Conservation (phyloP, 2,113 vertebrate species). For the Prinia subflava region DNA sequence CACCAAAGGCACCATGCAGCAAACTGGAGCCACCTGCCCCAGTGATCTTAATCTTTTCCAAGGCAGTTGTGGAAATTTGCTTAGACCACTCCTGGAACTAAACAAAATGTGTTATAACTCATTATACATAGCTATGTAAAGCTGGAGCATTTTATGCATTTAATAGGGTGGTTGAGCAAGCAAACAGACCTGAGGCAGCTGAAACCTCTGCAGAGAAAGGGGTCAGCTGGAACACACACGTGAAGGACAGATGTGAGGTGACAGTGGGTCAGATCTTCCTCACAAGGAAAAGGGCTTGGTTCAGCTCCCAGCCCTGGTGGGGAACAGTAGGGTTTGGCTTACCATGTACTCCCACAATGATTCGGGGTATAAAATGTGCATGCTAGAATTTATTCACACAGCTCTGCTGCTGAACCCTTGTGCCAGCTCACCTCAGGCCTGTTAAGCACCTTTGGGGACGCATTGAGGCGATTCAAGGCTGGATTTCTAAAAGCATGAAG, state of each 20-base stretch:
- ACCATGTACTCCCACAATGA: accelerated
- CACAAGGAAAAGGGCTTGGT: not conserved
- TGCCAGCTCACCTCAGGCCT: not conserved
- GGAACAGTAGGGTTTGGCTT: not conserved
- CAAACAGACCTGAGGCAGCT: not conserved
- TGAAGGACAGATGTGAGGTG: not conserved
- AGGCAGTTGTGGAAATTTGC: not conserved
- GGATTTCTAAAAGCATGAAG: not conserved
- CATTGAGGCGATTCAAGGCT: not conserved
- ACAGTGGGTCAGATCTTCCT: not conserved
- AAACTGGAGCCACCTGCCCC: not conserved
- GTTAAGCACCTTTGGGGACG: not conserved
- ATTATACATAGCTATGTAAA: not conserved
- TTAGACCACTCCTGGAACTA: not conserved
- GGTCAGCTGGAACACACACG: not conserved
- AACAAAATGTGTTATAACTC: not conserved
- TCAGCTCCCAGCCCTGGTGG: not conserved
- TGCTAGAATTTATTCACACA: not conserved
- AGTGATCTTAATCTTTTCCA: not conserved
- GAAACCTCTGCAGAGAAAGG: not conserved
- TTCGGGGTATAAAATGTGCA: not conserved
- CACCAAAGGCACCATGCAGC: not conserved
- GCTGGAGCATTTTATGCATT: not conserved
- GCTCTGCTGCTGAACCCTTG: not conserved
- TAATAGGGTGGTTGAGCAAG: not conserved